Conservation (phyloP, 2,888 invertebrate genomes). For the Osedax frankpressi region DNA sequence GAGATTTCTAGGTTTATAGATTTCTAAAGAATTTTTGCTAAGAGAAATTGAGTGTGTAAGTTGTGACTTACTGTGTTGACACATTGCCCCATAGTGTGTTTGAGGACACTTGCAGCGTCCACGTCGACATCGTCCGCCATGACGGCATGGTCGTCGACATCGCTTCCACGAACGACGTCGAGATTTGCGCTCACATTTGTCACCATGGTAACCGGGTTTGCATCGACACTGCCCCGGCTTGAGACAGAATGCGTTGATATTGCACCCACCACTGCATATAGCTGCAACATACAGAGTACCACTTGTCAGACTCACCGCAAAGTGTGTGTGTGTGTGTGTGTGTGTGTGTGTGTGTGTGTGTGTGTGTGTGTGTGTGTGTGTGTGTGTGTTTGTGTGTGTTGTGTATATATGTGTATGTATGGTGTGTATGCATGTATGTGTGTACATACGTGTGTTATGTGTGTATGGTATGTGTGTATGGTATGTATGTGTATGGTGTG, state of each 20-base stretch:
- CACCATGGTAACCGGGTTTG: slow-evolving; percentile 31
- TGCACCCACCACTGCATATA: slow-evolving; percentile 38
- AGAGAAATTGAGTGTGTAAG: not conserved
- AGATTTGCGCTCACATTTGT: slow-evolving; percentile 25
- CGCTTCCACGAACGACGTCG: slow-evolving; percentile 1
- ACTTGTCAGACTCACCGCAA: no score
- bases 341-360: not conserved
- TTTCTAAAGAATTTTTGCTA: not conserved
- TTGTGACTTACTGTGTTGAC: slow-evolving; percentile 36
- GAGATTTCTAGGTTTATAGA: no score
- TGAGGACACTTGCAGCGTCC: slow-evolving; percentile 39
- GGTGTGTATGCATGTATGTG: no score
- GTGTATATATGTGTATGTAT: no score
- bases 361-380: no score
- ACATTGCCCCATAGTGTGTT: slow-evolving; percentile 33
- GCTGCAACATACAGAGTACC: slow-evolving; percentile 33
- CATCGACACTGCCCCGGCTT: slow-evolving; percentile 39
- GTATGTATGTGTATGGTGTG: no score
- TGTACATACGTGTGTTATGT: no score
- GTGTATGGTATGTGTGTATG: no score
- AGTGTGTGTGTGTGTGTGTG: not conserved
- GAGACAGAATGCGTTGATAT: slow-evolving; percentile 34
- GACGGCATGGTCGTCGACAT: slow-evolving; percentile 31
- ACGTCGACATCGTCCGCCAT: slow-evolving; percentile 36
- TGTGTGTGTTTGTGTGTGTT: no score